Base-by-base conservation (phyloP, 2,888 invertebrate genomes). In the Desoria tigrina region DNA sequence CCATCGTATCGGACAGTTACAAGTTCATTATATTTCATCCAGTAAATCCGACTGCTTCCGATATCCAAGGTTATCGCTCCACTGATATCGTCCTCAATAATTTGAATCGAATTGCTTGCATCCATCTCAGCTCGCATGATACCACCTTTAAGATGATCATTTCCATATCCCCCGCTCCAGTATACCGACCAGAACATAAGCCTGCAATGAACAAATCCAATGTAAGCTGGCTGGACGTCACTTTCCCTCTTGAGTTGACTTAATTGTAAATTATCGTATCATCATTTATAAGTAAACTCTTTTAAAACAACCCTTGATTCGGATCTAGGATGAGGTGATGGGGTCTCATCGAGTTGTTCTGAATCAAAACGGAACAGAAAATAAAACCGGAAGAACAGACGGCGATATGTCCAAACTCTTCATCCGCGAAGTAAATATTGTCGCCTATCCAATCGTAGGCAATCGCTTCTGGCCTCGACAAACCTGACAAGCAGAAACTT, bases 161-260 rank as follows among this genome's bases (percentile, higher is more conserved):
- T n/a, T n/a, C n/a, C n/a, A n/a, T n/a, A n/a, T n/a, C n/a, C n/a
- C n/a, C n/a, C 82, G 0, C 80, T 77, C 2, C 90, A 90, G 90
- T 91, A 94, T 79, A 95, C 94, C 0, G 91, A 88, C 94, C 95
- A 97, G 81, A 88, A 96, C 87, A 97, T 89, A 76, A 84, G 82
- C 2, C 92, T 92, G 77, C 56, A 80, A 77, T 60, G 61, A 26
- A 55, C 18, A 27, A 21, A 62, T n/a, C n/a, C n/a, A n/a, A n/a
- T n/a, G n/a, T n/a, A n/a, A n/a, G n/a, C n/a, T n/a, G n/a, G n/a
- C n/a, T n/a, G n/a, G n/a, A n/a, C n/a, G n/a, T n/a, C n/a, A n/a
- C n/a, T n/a, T n/a, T n/a, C n/a, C n/a, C n/a, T n/a, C n/a, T n/a
- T n/a, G 28, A 39, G 16, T 16, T 16, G 39, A 16, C 9, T 39